A percentile compares a stretch with the other conserved stretches of the same genome.
Evolutionary conservation across 2,113 vertebrate genomes (phyloP).

Genomic region (Furnarius figulus): DNA sequence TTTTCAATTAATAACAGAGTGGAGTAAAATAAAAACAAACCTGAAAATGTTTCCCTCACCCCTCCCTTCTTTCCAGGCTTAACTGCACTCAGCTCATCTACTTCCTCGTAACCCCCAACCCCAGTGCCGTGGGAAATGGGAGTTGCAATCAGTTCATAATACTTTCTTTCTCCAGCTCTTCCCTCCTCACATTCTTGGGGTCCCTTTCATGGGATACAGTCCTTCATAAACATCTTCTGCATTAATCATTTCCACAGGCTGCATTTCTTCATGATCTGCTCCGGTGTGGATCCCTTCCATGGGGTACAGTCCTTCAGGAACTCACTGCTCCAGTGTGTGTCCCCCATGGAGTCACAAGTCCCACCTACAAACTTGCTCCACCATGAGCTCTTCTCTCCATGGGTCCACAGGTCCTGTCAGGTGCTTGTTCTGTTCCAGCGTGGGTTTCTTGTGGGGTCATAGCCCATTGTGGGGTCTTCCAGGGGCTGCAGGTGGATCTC

Average conservation of each 20-base stretch:
- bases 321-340: background rate
- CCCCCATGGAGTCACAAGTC: background rate
- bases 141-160: background rate
- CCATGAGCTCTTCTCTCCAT: accelerated
- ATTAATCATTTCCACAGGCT: background rate
- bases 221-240: background rate
- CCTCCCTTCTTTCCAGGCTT: background rate
- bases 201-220: background rate
- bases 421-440: accelerated
- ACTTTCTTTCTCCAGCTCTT: background rate
- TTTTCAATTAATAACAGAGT: background rate
- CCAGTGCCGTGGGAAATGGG: accelerated
- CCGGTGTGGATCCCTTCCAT: background rate
- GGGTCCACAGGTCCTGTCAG: background rate
- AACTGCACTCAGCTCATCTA: background rate
- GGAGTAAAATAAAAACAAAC: background rate
- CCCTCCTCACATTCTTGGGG: background rate
- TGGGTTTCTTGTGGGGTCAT: background rate
- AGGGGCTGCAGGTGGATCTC: background rate
- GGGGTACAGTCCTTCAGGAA: too few species aligned
- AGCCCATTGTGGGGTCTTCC: background rate
- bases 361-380: background rate
- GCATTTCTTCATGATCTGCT: background rate
- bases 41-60: background rate
- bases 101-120: background rate